Evolutionary conservation across 2,113 vertebrate species (phyloP).

Genomic region (Lycocorax pyrrhopterus): DNA sequence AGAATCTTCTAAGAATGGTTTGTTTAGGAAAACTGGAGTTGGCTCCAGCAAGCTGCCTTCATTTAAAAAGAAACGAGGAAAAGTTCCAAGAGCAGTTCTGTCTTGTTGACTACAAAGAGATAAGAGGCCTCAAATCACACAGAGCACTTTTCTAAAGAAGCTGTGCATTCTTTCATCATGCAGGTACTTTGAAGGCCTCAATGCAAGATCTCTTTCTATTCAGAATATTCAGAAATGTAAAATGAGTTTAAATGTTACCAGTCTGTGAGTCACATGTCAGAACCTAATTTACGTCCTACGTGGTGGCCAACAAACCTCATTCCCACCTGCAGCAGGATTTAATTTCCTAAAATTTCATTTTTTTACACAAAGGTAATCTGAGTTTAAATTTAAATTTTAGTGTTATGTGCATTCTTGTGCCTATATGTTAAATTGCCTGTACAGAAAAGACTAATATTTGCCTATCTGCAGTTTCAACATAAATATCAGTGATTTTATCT

Average conservation of each 20-base stretch:
- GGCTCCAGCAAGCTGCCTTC: not conserved
- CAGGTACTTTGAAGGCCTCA: not conserved
- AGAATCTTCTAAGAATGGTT: not conserved
- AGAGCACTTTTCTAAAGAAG: not conserved
- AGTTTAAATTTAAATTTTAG: not conserved
- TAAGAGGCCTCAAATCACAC: not conserved
- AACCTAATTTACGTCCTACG: not conserved
- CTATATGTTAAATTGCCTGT: not conserved
- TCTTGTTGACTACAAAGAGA: not conserved
- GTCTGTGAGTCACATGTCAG: not conserved
- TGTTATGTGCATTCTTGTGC: not conserved
- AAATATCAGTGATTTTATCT: not conserved
- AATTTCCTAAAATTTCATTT: not conserved
- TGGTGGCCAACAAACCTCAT: not conserved
- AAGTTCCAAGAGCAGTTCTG: not conserved
- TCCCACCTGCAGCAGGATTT: not conserved
- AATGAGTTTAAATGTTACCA: not conserved
- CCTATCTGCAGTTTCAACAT: not conserved
- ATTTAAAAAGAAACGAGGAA: not conserved
- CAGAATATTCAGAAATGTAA: not conserved
- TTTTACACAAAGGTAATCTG: not conserved
- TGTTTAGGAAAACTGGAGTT: not conserved
- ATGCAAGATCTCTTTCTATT: not conserved
- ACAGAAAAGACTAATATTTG: not conserved
- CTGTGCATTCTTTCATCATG: not conserved